These are phyloP conservation scores for Girardinus metallicus DNA, from an alignment of 2,797 vertebrate species.

Conservation along the genomic window DNA sequence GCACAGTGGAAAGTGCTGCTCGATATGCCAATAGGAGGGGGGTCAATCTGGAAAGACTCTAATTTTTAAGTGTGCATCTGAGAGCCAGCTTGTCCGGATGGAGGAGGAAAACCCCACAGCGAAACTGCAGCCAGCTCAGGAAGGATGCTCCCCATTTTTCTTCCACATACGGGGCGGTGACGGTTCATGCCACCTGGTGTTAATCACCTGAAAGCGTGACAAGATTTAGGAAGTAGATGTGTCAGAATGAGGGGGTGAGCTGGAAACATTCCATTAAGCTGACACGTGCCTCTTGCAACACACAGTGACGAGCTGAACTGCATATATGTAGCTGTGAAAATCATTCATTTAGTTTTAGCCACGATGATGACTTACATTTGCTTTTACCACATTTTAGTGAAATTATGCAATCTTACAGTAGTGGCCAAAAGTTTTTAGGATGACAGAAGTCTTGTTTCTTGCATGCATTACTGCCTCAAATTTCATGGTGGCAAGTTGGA, in stretches of 20 bases:
- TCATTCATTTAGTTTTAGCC: neutral
- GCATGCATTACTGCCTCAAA: neutral
- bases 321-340: neutral
- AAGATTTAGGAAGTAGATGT: slow-evolving; percentile 59
- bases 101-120: slow-evolving; percentile 70
- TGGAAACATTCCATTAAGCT: slow-evolving; percentile 59
- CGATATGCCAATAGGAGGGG: slow-evolving; percentile 64
- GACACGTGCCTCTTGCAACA: slow-evolving; percentile 44
- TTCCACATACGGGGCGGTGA: slow-evolving; percentile 33
- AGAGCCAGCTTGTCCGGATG: slow-evolving; percentile 41
- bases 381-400: neutral
- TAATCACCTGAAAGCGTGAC: slow-evolving; percentile 67
- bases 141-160: slow-evolving; percentile 72
- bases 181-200: slow-evolving; percentile 55
- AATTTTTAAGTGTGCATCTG: slow-evolving; percentile 20
- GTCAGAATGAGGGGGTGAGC: slow-evolving; percentile 35
- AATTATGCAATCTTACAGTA: neutral
- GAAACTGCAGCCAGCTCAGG: slow-evolving; percentile 70
- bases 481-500: neutral
- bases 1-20: slow-evolving; percentile 68
- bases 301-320: neutral
- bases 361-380: neutral
- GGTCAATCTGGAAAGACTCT: slow-evolving; percentile 54
- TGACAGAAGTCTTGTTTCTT: neutral
- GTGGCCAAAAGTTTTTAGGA: neutral